phyloP scores from a whole-genome alignment of 2,113 vertebrate species.

The Carettochelys insculpta region DNA sequence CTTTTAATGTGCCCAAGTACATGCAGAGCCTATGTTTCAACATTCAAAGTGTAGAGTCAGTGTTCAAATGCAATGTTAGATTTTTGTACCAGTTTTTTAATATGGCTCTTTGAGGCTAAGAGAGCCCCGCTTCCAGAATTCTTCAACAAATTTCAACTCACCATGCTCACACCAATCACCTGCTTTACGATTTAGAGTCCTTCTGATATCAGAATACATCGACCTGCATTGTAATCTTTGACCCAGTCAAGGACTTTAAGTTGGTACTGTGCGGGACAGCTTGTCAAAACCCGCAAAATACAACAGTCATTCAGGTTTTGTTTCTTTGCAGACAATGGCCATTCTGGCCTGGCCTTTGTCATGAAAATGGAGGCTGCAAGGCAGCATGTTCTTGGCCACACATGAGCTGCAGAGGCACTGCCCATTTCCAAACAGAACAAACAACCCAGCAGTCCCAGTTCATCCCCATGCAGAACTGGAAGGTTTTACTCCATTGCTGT shows the following conservation, averaged over 20 bases:
- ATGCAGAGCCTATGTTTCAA: too few species aligned
- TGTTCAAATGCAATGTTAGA: background rate
- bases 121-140: too few species aligned
- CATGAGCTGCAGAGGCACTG: background rate
- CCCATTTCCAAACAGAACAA: background rate
- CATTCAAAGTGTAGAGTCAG: background rate
- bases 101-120: too few species aligned
- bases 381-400: background rate
- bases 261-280: background rate
- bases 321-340: background rate
- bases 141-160: too few species aligned
- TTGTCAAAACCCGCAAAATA: background rate
- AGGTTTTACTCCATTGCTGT: background rate
- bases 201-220: background rate
- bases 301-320: background rate
- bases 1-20: background rate
- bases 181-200: too few species aligned
- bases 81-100: too few species aligned
- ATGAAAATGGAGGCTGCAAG: background rate
- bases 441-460: background rate
- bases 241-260: background rate
- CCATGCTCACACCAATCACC: too few species aligned
- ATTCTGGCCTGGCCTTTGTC: background rate
- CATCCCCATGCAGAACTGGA: background rate
- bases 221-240: background rate